Evolutionary conservation across 2,113 vertebrate genomes (phyloP), one percentile per base, ranked within the genome.

Genomic region (Ramphastos sulfuratus): DNA sequence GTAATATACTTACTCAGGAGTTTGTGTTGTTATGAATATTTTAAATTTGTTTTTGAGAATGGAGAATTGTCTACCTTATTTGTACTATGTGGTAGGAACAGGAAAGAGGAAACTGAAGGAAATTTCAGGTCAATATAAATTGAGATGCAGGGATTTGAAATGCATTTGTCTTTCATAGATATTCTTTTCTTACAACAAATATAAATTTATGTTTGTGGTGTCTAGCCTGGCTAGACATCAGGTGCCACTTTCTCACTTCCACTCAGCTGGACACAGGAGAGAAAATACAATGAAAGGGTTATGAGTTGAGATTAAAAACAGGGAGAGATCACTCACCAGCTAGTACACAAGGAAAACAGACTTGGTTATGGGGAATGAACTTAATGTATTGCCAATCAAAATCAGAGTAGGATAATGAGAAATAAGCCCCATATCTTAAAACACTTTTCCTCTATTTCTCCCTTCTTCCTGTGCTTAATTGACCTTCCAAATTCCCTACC

Each of bases 181-280:
- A n/a, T 8, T 66, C 25, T 85, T 79, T 74, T 39, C 4, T 42
- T 66, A 31, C 15, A 42, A 27, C 11, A 78, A 66, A 7, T 54
- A 54, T 9, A 2, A 16, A 60, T 74, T 70, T 61, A 3, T 8
- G 66, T 78, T 78, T 55, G 35, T 21, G 15, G 6, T 82, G 28
- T 46, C 70, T 56, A 35, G 15, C 35, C 55, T 61, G 30, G 24
- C 6, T 33, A 10, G 30, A 52, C 5, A 3, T 3, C 24, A 54
- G 15, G 17, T 69, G 10, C 16, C 1, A 0, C 14, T 35, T 12
- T 37, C 3, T n/a, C 31, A n/a, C 21, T 35, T 7, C 14, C 7
- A 5, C 35, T 75, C 18, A 55, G 7, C 9, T 50, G n/a, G 21
- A 60, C 27, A 50, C 24, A 20, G 4, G 20, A 67, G 8, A 88